Evolutionary conservation across 2,797 vertebrate species (phyloP), one percentile per base, ranked within the genome.

Genomic region (Picus viridis): DNA sequence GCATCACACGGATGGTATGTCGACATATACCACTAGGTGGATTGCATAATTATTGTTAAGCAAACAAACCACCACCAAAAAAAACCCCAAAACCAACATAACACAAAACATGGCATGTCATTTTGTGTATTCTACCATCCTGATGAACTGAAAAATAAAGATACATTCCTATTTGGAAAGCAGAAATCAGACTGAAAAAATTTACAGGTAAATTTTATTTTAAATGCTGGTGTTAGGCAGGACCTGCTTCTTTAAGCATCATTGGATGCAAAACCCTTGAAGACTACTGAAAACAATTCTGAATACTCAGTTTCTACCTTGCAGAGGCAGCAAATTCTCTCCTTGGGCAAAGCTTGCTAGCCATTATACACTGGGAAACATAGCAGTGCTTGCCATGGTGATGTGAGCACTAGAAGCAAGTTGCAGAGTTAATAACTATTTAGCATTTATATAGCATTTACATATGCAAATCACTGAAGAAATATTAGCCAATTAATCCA

Each of bases 111-210:
- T 45, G 23, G 56, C 74, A 78, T 73, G 75, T 59, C 29, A 77
- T 95, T 87, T 94, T 95, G 94, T n/a, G 83, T 94, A 90, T 95
- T 96, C 85, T 92, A 41, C 88, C 80, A 72, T 86, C 95, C 68
- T 84, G 78, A 92, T 95, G 83, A 96, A 16, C 76, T 96, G 72
- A 94, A 97, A 96, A 93, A 93, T 73, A 95, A 91, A 72, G 96
- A 95, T 74, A 91, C 65, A 89, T 85, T 89, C 51, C 29, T 87
- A 77, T 90, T 74, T 85, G 57, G 86, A 96, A 94, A 93, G 54
- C 24, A 54, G 27, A 65, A 70, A 91, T 90, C 51, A 76, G 80
- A 56, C 29, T 43, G 65, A 89, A 93, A 95, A 92, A 41, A 13
- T 56, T 90, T 14, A 65, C 63, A 76, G 39, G 39, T 53, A 51